phyloP scores from a whole-genome alignment of 2,113 vertebrate species.

The Chaetops frenatus region DNA sequence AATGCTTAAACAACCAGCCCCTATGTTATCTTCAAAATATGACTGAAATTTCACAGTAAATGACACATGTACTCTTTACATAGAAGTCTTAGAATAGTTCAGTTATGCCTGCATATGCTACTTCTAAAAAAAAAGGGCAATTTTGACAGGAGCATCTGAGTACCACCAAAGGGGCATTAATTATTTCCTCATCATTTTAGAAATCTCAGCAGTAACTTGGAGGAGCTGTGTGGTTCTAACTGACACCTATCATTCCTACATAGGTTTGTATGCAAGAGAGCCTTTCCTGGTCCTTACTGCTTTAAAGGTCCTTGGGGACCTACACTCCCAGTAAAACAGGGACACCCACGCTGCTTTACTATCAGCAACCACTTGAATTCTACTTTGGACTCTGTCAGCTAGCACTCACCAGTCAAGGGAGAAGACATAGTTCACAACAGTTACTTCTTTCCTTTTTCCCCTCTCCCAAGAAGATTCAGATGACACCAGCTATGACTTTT shows the following conservation, averaged over 20 bases:
- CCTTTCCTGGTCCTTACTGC: neutral
- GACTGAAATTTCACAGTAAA: neutral
- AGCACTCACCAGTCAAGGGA: neutral
- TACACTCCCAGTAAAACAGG: neutral
- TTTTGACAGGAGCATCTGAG: neutral
- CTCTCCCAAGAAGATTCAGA: neutral
- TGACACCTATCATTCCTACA: neutral
- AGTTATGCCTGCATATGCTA: neutral
- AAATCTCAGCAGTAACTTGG: neutral
- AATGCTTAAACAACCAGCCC: neutral
- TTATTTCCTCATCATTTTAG: neutral
- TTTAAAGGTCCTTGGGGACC: neutral
- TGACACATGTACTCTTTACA: neutral
- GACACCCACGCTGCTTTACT: neutral
- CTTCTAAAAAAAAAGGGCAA: neutral
- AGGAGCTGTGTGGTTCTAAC: neutral
- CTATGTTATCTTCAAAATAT: neutral
- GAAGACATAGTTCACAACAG: neutral
- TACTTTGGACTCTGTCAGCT: neutral
- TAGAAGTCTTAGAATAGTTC: neutral
- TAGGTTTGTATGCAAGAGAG: neutral
- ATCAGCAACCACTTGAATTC: neutral
- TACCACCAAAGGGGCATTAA: neutral
- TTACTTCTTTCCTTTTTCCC: neutral
- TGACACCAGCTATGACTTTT: neutral